Evolutionary conservation across 2,113 vertebrate genomes (phyloP), one percentile per base, ranked within the genome.

Genomic region (Rhipidura dahli): DNA sequence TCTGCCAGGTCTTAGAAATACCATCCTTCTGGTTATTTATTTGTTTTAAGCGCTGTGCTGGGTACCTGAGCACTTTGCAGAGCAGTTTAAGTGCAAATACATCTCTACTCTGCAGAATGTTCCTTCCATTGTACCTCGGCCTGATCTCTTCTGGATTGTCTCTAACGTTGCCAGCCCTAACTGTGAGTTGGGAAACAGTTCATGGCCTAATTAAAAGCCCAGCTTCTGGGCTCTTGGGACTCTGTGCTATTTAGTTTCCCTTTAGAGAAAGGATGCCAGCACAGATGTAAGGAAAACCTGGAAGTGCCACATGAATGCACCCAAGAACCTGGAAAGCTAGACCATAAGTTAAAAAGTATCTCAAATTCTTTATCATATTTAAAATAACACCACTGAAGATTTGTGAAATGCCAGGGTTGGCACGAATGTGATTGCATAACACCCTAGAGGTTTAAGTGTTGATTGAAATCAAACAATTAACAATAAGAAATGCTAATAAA

Each of bases 401-500:
- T 19, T 83, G 19, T 71, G 57, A 90, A 89, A 84, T 64, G 16
- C 30, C 61, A 37, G 42, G 33, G 19, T 23, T 83, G 47, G 73
- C 35, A 64, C 31, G 60, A 71, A 35, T 8, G 30, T 56, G 56
- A 72, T 79, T 94, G 59, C 28, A 4, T 69, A 79, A 84, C 2
- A 15, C 49, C 49, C 61, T 60, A 33, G 60, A 89, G 37, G 37
- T 87, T 93, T 54, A 65, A 73, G 23, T 35, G 70, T 82, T 84
- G 87, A 82, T 49, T 77, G 53, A 89, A 87, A 93, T 87, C 21
- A 65, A 89, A 84, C 60, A 92, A 71, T 91, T 89, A 89, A 63
- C 75, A 93, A 30, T 59, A 83, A 87, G 51, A 81, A 96, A 86
- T 0, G 0, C 23, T 37, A 83, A 68, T 28, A 81, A 90, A 86